Evolutionary conservation across 2,113 vertebrate species (phyloP).

Genomic region (Bos taurus): DNA sequence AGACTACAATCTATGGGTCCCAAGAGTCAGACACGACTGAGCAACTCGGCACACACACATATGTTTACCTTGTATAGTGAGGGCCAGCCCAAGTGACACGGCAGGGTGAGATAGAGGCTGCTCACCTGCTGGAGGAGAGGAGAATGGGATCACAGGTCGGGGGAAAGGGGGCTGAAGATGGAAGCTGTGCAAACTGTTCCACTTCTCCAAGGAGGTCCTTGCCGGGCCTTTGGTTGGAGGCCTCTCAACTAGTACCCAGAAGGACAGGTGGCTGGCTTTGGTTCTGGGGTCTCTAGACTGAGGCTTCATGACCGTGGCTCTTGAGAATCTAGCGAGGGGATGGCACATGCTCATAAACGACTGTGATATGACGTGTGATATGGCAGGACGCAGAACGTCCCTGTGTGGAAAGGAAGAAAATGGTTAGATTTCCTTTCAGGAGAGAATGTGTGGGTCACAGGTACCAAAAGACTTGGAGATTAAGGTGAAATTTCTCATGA

Average conservation of each 20-base stretch:
- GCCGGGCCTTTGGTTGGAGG: no score
- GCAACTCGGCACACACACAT: background rate
- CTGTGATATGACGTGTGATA: background rate
- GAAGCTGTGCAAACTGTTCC: no score
- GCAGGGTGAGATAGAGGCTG: background rate
- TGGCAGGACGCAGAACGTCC: background rate
- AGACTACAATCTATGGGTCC: background rate
- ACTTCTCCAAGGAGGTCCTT: background rate
- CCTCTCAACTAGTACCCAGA: background rate
- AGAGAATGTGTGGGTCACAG: background rate
- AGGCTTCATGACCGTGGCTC: fast-evolving
- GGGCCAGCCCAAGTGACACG: background rate
- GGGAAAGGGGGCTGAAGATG: fast-evolving
- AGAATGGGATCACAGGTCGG: no score
- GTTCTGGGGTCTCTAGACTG: background rate
- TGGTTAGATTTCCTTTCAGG: background rate
- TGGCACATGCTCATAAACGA: background rate
- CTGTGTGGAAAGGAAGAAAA: background rate
- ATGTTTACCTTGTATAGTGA: background rate
- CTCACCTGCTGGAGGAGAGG: background rate
- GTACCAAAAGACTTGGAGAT: background rate
- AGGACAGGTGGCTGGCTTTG: background rate
- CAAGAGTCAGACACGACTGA: background rate
- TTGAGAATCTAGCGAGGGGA: background rate
- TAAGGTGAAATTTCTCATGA: background rate